Conservation (phyloP, 23 tunicate genomes). For the Trididemnum clinides region DNA sequence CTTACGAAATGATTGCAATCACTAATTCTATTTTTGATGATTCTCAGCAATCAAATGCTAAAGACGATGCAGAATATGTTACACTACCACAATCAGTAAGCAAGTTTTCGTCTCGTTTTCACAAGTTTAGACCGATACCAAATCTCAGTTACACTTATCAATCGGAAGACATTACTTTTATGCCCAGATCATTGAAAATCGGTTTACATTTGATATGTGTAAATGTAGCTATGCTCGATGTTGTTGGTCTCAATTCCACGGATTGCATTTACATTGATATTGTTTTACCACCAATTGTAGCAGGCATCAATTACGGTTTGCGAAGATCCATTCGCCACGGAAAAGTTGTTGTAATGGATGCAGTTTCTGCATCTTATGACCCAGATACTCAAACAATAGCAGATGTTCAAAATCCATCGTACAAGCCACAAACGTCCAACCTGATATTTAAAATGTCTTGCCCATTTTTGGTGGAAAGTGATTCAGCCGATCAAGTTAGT, state of each 20-base stretch:
- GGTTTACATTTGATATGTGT: constrained; percentile 65
- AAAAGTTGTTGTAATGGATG: constrained; percentile 49
- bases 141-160: constrained; percentile 34
- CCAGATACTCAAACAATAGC: constrained; percentile 49
- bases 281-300: constrained; percentile 60
- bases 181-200: constrained; percentile 36
- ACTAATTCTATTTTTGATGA: background rate
- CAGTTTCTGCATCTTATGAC: constrained; percentile 71
- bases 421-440: background rate
- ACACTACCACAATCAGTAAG: constrained; percentile 26
- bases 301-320: constrained; percentile 56
- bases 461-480: constrained; percentile 17
- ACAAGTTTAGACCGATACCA: background rate
- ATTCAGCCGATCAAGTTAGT: background rate
- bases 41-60: background rate
- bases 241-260: constrained; percentile 52
- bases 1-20: constrained; percentile 26
- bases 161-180: constrained; percentile 54
- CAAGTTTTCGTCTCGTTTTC: background rate
- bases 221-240: constrained; percentile 75
- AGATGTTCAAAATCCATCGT: constrained; percentile 16
- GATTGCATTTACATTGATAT: constrained; percentile 68
- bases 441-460: constrained; percentile 46
- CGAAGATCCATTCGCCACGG: constrained; percentile 64
- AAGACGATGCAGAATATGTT: constrained; percentile 13